Conservation (phyloP, 2,113 vertebrate genomes). For the Hucho hucho region DNA sequence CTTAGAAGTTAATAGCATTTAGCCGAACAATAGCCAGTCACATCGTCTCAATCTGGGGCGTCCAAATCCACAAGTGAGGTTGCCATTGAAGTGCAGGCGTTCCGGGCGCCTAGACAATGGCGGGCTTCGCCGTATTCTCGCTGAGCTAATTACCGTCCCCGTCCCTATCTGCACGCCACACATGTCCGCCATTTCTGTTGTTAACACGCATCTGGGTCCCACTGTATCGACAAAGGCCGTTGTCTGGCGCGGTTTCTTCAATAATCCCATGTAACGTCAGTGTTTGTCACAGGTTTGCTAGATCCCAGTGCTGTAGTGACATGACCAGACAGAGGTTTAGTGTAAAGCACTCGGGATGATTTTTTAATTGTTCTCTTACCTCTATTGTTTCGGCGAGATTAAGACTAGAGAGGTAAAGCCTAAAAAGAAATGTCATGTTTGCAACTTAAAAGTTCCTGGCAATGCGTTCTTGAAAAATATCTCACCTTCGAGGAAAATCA, state of each 20-base stretch:
- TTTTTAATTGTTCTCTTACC: slow-evolving; percentile 32
- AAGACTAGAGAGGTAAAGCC: slow-evolving; percentile 54
- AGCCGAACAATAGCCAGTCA: slow-evolving; percentile 71
- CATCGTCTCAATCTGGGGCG: slow-evolving; percentile 63
- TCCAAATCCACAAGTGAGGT: slow-evolving; percentile 76
- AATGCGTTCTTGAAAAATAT: slow-evolving; percentile 11
- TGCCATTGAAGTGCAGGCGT: slow-evolving; percentile 56
- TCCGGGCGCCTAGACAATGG: slow-evolving; percentile 63
- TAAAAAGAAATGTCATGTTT: slow-evolving; percentile 26
- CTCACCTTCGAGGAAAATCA: slow-evolving; percentile 60
- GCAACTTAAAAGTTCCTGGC: slow-evolving; percentile 49
- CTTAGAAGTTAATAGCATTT: slow-evolving; percentile 81
- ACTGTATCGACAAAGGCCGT: slow-evolving; percentile 60
- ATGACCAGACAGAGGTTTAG: slow-evolving; percentile 64
- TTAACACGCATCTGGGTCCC: slow-evolving; percentile 54
- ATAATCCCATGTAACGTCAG: slow-evolving; percentile 76
- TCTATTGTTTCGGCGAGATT: slow-evolving; percentile 63
- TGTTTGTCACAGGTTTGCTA: slow-evolving; percentile 56
- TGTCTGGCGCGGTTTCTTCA: slow-evolving; percentile 62
- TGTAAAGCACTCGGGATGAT: slow-evolving; percentile 29
- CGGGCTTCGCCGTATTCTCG: slow-evolving; percentile 53
- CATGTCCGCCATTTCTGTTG: slow-evolving; percentile 72
- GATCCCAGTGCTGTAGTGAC: slow-evolving; percentile 63
- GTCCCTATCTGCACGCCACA: slow-evolving; percentile 77
- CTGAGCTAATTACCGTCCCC: slow-evolving; percentile 74